Percentiles rank a stretch among this genome's conserved stretches.
Evolutionary conservation across 2,888 invertebrate species (phyloP).

Genomic region (Cyclophora albipunctata): DNA sequence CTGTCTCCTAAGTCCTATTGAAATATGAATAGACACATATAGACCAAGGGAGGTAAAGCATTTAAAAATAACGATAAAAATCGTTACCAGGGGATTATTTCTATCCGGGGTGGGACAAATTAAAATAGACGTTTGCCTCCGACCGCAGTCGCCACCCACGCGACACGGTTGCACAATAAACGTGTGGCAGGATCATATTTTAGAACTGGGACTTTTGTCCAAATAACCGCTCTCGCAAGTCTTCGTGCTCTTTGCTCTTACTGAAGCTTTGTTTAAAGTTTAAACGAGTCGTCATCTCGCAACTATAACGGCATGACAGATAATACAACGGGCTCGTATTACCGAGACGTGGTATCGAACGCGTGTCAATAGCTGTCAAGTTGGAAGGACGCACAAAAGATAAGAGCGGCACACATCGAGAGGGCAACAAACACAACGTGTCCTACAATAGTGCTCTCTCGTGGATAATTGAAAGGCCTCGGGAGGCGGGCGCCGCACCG

Average conservation of each 20-base stretch:
- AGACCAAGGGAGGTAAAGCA: conserved; percentile 16
- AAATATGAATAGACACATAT: conserved; percentile 8
- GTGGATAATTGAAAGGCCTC: conserved; percentile 59
- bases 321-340: too few relatives aligned
- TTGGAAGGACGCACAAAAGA: conserved; percentile 25
- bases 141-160: conserved; percentile 13
- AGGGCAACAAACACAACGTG: conserved; percentile 32
- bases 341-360: conserved; percentile 14
- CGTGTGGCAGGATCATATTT: too few relatives aligned
- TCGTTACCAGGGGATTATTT: conserved; percentile 51
- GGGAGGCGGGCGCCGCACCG: conserved; percentile 35
- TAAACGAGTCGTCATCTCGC: too few relatives aligned
- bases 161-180: not conserved
- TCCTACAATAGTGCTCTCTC: conserved; percentile 42
- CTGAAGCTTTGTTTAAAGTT: too few relatives aligned
- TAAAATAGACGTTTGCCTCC: conserved; percentile 33
- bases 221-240: too few relatives aligned
- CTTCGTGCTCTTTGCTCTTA: too few relatives aligned
- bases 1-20: too few relatives aligned
- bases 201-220: too few relatives aligned
- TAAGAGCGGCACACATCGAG: conserved; percentile 27
- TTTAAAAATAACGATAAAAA: conserved; percentile 54
- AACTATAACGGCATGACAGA: too few relatives aligned
- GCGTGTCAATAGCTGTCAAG: conserved; percentile 27
- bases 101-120: conserved; percentile 37